phyloP scores from a whole-genome alignment of 2,113 vertebrate genomes.

The Seriola aureovittata region DNA sequence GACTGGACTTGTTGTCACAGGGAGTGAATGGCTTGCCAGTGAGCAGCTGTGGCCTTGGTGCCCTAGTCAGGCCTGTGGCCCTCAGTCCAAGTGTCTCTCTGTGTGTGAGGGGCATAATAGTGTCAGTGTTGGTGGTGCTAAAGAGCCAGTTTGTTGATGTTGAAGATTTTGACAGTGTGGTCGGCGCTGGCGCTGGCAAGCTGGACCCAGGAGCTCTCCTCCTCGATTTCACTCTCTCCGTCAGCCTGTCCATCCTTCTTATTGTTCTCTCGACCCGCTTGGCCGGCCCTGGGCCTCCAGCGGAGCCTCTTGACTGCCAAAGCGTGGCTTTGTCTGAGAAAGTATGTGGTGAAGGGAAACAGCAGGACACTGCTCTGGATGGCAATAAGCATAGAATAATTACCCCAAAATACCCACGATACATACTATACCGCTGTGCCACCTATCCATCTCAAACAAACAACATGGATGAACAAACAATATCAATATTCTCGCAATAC shows the following conservation, averaged over 20 bases:
- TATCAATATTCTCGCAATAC: no score
- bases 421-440: no score
- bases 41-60: conserved; percentile 71
- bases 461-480: background rate
- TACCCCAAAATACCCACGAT: background rate
- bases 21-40: conserved; percentile 58
- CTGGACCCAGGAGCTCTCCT: conserved; percentile 88
- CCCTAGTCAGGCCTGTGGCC: conserved; percentile 53
- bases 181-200: conserved; percentile 94
- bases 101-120: conserved; percentile 53
- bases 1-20: conserved; percentile 64
- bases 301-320: conserved; percentile 90
- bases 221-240: conserved; percentile 55
- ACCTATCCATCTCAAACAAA: background rate
- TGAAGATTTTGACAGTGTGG: conserved; percentile 94
- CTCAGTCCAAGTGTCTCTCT: conserved; percentile 55
- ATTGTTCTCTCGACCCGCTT: conserved; percentile 75
- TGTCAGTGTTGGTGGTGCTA: conserved; percentile 73
- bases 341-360: conserved; percentile 77
- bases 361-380: conserved; percentile 5
- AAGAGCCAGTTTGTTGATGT: conserved; percentile 84
- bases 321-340: conserved; percentile 91
- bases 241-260: conserved; percentile 47
- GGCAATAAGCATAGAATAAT: background rate
- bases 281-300: conserved; percentile 89